A percentile compares a stretch with the other conserved stretches of the same genome.
Evolutionary conservation across 2,888 invertebrate species (phyloP).

Genomic region (Lordiphosa andalusiaca): DNA sequence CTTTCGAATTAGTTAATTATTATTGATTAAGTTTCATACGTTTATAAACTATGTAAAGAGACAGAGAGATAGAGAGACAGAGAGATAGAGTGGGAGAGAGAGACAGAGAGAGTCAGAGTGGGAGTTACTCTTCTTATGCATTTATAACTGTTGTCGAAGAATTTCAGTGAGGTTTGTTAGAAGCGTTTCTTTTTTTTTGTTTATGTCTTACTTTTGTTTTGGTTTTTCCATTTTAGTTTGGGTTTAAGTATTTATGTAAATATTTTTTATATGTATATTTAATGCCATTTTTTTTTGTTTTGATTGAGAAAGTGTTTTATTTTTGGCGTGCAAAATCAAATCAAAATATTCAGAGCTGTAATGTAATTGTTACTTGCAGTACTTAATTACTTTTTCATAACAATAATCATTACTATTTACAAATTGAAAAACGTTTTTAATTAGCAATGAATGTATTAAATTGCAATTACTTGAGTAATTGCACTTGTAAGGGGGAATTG

Average conservation of each 20-base stretch:
- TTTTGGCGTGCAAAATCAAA: conserved; percentile 32
- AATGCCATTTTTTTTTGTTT: conserved; percentile 23
- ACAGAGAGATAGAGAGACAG: not conserved
- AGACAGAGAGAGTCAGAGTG: not conserved
- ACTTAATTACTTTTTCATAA: too few relatives aligned
- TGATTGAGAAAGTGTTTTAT: conserved; percentile 5
- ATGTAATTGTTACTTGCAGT: too few relatives aligned
- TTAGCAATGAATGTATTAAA: too few relatives aligned
- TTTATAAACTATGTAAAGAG: not conserved
- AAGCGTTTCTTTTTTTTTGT: conserved; percentile 56
- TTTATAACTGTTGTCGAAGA: conserved; percentile 62
- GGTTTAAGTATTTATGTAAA: conserved; percentile 18
- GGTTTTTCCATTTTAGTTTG: conserved; percentile 3
- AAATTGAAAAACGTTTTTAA: too few relatives aligned
- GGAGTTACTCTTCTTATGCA: conserved; percentile 6
- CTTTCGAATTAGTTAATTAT: conserved; percentile 71
- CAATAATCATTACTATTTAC: too few relatives aligned
- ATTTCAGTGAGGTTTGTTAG: conserved; percentile 78
- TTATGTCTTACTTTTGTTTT: conserved; percentile 15
- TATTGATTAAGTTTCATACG: conserved; percentile 58
- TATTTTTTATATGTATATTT: too few relatives aligned
- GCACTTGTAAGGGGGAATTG: too few relatives aligned
- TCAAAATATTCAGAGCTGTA: conserved; percentile 7
- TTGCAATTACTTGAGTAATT: too few relatives aligned
- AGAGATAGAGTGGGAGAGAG: not conserved